phyloP scores from a whole-genome alignment of 2,888 invertebrate genomes.

The Mesopsocus fuscifrons region DNA sequence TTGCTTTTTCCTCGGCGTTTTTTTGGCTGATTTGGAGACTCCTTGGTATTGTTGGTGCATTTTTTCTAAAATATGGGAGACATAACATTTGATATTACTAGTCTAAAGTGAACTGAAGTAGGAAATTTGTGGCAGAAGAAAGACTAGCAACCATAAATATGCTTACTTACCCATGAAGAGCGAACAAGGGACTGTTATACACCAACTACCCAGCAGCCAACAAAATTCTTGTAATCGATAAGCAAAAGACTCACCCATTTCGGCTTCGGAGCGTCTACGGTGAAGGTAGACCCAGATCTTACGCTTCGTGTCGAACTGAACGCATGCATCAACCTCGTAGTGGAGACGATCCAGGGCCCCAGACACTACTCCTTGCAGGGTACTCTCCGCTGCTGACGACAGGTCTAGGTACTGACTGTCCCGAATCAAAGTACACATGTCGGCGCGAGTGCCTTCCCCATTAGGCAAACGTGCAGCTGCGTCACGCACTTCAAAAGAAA shows the following conservation, averaged over 20 bases:
- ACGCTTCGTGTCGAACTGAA: conserved; percentile 76
- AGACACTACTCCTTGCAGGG: conserved; percentile 65
- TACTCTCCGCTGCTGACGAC: conserved; percentile 30
- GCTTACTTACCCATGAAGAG: no score
- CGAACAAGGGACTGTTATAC: no score
- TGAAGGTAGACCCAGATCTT: conserved; percentile 95
- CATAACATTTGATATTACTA: no score
- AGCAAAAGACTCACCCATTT: conserved; percentile 42
- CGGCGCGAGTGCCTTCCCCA: conserved; percentile 81
- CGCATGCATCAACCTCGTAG: conserved; percentile 80
- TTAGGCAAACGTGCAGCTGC: conserved; percentile 85
- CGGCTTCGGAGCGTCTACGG: conserved; percentile 41
- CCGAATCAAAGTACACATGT: conserved; percentile 72
- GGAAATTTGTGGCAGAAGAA: no score
- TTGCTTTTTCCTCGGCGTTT: conserved; percentile 26
- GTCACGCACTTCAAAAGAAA: conserved; percentile 46
- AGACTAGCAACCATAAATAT: no score
- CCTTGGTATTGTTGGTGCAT: conserved; percentile 47
- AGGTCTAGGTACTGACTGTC: conserved; percentile 31
- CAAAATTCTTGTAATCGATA: no score
- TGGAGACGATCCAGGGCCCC: conserved; percentile 81
- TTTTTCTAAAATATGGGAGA: conserved; percentile 35
- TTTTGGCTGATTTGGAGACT: conserved; percentile 28
- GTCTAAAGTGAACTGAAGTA: no score
- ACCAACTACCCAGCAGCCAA: no score